Evolutionary conservation across 2,113 vertebrate species (phyloP).

Genomic region (Nibea coibor): DNA sequence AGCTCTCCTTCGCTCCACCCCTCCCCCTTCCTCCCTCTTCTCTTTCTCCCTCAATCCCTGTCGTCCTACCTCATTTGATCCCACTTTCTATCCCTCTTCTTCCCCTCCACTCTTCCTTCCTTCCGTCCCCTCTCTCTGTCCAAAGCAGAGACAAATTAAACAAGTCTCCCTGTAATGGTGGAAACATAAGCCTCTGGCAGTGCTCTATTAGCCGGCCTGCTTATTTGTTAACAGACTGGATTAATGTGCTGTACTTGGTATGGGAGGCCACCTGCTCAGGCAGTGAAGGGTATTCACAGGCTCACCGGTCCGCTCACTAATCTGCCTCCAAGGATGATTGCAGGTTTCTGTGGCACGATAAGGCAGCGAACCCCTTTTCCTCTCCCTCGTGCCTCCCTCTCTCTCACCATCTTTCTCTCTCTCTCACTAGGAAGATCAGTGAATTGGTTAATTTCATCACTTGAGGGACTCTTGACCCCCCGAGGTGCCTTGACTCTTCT

Average conservation of each 20-base stretch:
- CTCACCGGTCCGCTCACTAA: constrained; percentile 73
- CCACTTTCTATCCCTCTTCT: neutral
- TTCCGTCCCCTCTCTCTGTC: constrained; percentile 18
- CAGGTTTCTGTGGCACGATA: constrained; percentile 69
- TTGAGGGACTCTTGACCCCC: constrained; percentile 65
- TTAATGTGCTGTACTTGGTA: constrained; percentile 77
- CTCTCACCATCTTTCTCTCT: constrained; percentile 10
- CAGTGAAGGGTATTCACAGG: constrained; percentile 72
- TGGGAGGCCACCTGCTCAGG: constrained; percentile 76
- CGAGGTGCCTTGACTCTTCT: constrained; percentile 35
- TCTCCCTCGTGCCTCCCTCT: neutral
- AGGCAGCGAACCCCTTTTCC: constrained; percentile 20
- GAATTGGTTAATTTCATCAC: constrained; percentile 69
- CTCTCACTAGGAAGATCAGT: constrained; percentile 53
- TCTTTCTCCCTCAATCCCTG: constrained; percentile 28
- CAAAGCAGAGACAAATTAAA: constrained; percentile 75
- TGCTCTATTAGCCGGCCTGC: constrained; percentile 75
- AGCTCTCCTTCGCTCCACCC: constrained; percentile 6
- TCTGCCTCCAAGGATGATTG: constrained; percentile 77
- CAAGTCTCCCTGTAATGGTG: constrained; percentile 54
- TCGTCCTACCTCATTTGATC: constrained; percentile 37
- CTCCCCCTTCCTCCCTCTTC: neutral
- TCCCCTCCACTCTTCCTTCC: neutral
- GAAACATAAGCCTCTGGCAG: constrained; percentile 72
- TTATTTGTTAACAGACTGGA: constrained; percentile 80